Conservation (phyloP, 2,888 invertebrate genomes). For the Siphlonurus alternatus region DNA sequence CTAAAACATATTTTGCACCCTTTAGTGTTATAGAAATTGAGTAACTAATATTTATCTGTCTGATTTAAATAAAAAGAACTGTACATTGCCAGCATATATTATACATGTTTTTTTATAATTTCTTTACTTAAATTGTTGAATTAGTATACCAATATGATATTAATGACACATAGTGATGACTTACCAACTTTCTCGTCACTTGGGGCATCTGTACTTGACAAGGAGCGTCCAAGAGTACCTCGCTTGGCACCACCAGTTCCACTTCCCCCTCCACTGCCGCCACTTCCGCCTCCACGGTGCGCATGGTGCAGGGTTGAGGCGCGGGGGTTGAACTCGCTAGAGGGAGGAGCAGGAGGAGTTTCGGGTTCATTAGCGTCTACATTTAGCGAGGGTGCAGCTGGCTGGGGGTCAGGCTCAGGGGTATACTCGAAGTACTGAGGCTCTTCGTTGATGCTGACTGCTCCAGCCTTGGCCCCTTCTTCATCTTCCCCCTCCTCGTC, state of each 20-base stretch:
- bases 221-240: slow-evolving; percentile 50
- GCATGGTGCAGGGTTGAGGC: slow-evolving; percentile 9
- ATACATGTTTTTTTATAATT: no score
- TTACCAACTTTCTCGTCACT: slow-evolving; percentile 70
- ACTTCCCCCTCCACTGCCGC: slow-evolving; percentile 23
- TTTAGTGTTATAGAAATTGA: no score
- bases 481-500: slow-evolving; percentile 3
- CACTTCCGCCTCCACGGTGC: slow-evolving; percentile 13
- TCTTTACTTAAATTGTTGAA: no score
- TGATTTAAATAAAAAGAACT: no score
- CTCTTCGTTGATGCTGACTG: slow-evolving; percentile 34
- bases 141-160: no score
- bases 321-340: slow-evolving; percentile 39
- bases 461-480: slow-evolving; percentile 3
- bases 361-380: neutral
- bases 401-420: slow-evolving; percentile 1
- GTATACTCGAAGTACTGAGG: slow-evolving; percentile 35
- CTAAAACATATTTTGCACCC: no score
- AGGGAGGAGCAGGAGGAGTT: slow-evolving; percentile 19
- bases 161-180: no score
- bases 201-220: slow-evolving; percentile 65
- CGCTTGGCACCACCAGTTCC: slow-evolving; percentile 26
- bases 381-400: neutral
- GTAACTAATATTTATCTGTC: no score
- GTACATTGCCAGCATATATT: no score